phyloP scores from a whole-genome alignment of 1,140 invertebrate species.

The Elysia chlorotica region DNA sequence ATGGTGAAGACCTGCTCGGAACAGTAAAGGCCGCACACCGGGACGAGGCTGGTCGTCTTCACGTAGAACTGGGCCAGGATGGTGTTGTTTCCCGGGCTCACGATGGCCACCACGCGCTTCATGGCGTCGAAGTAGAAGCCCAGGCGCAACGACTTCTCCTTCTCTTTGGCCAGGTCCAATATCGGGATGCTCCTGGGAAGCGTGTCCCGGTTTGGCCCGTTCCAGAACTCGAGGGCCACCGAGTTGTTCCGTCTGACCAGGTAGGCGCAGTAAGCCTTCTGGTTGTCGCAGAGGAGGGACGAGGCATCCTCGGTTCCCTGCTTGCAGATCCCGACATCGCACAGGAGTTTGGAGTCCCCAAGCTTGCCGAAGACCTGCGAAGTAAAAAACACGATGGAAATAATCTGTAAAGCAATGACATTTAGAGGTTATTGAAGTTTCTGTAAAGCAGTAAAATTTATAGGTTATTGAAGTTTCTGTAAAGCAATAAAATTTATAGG shows the following conservation, averaged over 20 bases:
- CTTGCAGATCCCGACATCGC: conserved; percentile 27
- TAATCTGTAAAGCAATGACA: too few species aligned
- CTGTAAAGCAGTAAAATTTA: too few species aligned
- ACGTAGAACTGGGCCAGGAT: conserved; percentile 27
- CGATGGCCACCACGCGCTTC: conserved; percentile 18
- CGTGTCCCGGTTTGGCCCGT: conserved; percentile 27
- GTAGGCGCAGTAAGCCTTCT: conserved; percentile 28
- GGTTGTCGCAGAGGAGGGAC: conserved; percentile 26
- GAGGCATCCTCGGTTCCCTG: conserved; percentile 23
- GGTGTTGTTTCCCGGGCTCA: conserved; percentile 24
- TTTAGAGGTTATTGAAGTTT: too few species aligned
- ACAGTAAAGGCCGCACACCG: conserved; percentile 23
- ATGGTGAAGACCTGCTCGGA: conserved; percentile 27
- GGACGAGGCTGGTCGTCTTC: conserved; percentile 18
- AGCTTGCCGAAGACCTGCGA: conserved; percentile 24
- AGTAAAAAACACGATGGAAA: too few species aligned
- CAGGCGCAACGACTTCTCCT: conserved; percentile 25
- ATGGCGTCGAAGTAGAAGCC: conserved; percentile 26
- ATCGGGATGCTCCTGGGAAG: conserved; percentile 22
- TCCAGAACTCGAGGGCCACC: conserved; percentile 30
- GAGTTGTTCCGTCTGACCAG: conserved; percentile 22
- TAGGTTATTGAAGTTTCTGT: too few species aligned
- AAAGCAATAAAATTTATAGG: too few species aligned
- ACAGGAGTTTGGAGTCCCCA: conserved; percentile 24
- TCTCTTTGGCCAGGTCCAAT: conserved; percentile 24